phyloP scores from a whole-genome alignment of 35 echinoderm and acorn worm species.

The Patiria miniata region DNA sequence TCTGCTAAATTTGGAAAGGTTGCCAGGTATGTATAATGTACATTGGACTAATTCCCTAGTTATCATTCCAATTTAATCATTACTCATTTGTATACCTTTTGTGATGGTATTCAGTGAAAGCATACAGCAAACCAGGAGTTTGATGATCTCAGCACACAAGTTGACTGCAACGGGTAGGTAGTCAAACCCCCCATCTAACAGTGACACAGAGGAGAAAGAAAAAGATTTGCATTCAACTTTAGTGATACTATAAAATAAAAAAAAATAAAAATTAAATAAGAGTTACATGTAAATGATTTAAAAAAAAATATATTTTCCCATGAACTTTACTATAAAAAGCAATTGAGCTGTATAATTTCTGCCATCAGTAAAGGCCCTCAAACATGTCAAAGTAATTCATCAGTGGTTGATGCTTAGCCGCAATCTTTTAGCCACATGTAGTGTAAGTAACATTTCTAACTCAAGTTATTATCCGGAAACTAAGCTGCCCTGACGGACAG shows the following conservation, averaged over 20 bases:
- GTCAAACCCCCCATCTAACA: constrained; percentile 74
- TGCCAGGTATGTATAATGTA: too few species aligned
- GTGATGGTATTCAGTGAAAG: neutral
- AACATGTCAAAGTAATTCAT: too few species aligned
- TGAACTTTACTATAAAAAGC: neutral
- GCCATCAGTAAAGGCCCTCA: neutral
- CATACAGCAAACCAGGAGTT: constrained; percentile 52
- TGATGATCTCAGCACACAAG: constrained; percentile 81
- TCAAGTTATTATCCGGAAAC: too few species aligned
- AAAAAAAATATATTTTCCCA: neutral
- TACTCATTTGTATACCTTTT: neutral
- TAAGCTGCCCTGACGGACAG: too few species aligned
- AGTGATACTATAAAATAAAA: neutral
- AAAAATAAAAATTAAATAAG: neutral
- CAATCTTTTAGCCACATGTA: too few species aligned
- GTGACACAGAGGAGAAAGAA: constrained; percentile 11
- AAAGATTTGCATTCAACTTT: neutral
- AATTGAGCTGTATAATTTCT: neutral
- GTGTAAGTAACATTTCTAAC: too few species aligned
- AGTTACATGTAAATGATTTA: neutral
- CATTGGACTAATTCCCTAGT: too few species aligned
- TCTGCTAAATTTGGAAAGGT: too few species aligned
- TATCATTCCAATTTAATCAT: too few species aligned
- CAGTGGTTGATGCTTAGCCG: too few species aligned
- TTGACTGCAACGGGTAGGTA: constrained; percentile 83